These are phyloP conservation scores for Heterodera schachtii DNA, from an alignment of 1,140 invertebrate species.

Conservation along the genomic window DNA sequence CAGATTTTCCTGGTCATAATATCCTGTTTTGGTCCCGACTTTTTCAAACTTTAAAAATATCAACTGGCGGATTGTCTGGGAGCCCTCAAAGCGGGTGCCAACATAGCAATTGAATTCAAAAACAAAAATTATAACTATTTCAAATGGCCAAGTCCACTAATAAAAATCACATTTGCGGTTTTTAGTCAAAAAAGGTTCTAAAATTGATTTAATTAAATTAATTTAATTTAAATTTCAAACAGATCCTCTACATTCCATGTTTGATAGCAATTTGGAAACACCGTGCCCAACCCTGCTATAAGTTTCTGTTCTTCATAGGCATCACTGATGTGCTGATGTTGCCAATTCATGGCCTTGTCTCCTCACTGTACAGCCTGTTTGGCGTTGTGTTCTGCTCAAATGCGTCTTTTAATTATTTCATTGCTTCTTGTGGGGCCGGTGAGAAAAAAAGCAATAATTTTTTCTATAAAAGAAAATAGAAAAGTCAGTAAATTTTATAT, in stretches of 20 bases:
- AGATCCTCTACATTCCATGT: constrained; percentile 18
- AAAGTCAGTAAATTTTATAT: not conserved
- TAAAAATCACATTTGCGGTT: no score
- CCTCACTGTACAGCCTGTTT: constrained; percentile 4
- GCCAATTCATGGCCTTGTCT: constrained; percentile 3
- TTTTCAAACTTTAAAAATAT: no score
- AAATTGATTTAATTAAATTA: no score
- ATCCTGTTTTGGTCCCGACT: no score
- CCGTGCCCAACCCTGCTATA: not conserved
- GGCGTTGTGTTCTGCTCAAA: constrained; percentile 19
- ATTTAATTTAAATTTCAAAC: not conserved
- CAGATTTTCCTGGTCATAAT: no score
- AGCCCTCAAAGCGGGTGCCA: no score
- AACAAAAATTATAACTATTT: no score
- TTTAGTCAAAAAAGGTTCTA: no score
- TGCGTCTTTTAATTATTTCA: not conserved
- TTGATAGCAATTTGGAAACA: constrained; percentile 18
- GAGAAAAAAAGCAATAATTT: not conserved
- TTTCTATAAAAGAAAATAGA: not conserved
- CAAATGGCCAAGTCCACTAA: no score
- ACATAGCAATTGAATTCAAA: no score
- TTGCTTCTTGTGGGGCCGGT: constrained; percentile 7
- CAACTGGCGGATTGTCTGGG: no score
- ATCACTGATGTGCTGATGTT: constrained; percentile 14
- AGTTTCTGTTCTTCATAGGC: constrained; percentile 14